phyloP scores from a whole-genome alignment of 37 sponge, comb jelly and placozoan species.

The Oscarella lobularis region DNA sequence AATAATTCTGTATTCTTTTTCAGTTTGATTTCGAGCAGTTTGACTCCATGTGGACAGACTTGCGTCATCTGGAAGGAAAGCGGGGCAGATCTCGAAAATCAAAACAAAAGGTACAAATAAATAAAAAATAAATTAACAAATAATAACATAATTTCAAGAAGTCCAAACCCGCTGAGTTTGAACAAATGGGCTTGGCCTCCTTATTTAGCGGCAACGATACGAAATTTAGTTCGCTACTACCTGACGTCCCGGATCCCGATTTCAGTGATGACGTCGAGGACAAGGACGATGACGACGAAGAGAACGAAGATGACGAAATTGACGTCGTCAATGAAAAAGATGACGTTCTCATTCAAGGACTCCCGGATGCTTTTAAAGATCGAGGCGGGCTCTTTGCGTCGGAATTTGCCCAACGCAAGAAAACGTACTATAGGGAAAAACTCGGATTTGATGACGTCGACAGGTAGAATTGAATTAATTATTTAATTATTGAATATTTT shows the following conservation, averaged over 20 bases:
- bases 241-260: too few relatives aligned
- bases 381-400: constrained; percentile 16
- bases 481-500: too few relatives aligned
- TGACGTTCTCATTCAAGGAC: not conserved
- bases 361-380: not conserved
- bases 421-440: constrained; percentile 58
- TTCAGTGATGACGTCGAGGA: too few relatives aligned
- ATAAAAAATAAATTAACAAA: too few relatives aligned
- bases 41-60: constrained; percentile 28
- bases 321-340: constrained; percentile 7
- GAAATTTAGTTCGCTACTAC: too few relatives aligned
- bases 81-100: too few relatives aligned
- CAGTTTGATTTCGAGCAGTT: constrained; percentile 76
- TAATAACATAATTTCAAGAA: not conserved
- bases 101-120: too few relatives aligned
- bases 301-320: constrained; percentile 41
- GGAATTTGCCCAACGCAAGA: constrained; percentile 40
- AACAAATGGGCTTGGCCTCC: too few relatives aligned
- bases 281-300: too few relatives aligned
- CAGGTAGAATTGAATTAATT: too few relatives aligned
- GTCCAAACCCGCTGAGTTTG: too few relatives aligned
- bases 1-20: not conserved
- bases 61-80: constrained; percentile 56
- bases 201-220: too few relatives aligned
- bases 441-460: constrained; percentile 29